Percentiles rank a stretch among this genome's conserved stretches.
Evolutionary conservation across 1,140 invertebrate genomes (phyloP).

Genomic region (Scaptomyza hsui): DNA sequence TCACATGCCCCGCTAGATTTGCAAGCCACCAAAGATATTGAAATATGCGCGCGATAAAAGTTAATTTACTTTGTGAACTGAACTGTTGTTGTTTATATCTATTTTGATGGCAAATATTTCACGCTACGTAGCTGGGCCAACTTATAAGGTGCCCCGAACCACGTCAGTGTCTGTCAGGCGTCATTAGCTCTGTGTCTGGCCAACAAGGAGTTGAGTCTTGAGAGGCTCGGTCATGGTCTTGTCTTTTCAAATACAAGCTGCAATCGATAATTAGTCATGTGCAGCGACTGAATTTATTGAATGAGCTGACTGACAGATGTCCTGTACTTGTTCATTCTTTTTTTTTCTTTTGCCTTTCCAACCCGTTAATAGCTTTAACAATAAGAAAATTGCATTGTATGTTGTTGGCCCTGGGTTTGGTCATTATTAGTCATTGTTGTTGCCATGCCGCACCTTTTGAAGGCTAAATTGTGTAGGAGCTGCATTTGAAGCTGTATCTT

Average conservation of each 20-base stretch:
- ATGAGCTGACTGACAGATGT: slow-evolving; percentile 68
- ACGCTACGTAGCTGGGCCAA: slow-evolving; percentile 62
- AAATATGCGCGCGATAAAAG: slow-evolving; percentile 68
- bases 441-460: slow-evolving; percentile 54
- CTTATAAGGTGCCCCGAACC: slow-evolving; percentile 46
- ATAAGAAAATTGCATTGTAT: slow-evolving; percentile 64
- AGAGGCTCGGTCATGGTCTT: slow-evolving; percentile 31
- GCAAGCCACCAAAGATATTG: slow-evolving; percentile 12
- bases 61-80: slow-evolving; percentile 67
- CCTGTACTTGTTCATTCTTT: slow-evolving; percentile 36
- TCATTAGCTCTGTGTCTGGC: slow-evolving; percentile 55
- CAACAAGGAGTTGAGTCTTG: slow-evolving; percentile 43
- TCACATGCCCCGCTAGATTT: slow-evolving; percentile 62
- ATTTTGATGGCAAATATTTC: slow-evolving; percentile 80
- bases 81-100: slow-evolving; percentile 32
- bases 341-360: background rate
- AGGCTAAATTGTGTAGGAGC: slow-evolving; percentile 18
- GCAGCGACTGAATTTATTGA: slow-evolving; percentile 48
- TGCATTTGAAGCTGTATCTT: background rate
- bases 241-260: slow-evolving; percentile 49
- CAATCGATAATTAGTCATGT: slow-evolving; percentile 78
- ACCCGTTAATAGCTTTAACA: slow-evolving; percentile 34
- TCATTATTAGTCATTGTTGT: slow-evolving; percentile 78
- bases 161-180: slow-evolving; percentile 66
- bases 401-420: slow-evolving; percentile 37